These are phyloP conservation scores for Anguilla rostrata DNA, from an alignment of 2,113 vertebrate genomes.

Conservation along the genomic window DNA sequence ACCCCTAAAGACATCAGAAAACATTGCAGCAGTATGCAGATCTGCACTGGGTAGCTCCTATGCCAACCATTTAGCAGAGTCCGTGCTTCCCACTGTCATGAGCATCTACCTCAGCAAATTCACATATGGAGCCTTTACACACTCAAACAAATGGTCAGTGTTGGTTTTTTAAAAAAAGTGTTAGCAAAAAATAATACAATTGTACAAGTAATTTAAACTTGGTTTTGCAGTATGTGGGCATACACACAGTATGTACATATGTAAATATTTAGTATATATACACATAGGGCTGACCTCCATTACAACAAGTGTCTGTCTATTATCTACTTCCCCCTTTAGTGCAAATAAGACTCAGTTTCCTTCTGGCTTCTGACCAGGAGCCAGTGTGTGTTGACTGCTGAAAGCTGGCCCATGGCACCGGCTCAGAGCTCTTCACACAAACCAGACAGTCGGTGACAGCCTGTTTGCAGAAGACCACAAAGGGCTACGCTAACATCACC, in stretches of 20 bases:
- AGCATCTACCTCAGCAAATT: not conserved
- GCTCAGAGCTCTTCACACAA: conserved; percentile 6
- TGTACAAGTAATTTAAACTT: not conserved
- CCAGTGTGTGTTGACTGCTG: not conserved
- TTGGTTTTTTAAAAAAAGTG: not conserved
- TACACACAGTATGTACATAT: not conserved
- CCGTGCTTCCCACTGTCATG: not conserved
- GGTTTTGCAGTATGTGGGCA: conserved; percentile 27
- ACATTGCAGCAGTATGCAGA: conserved; percentile 1
- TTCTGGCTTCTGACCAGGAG: conserved; percentile 21
- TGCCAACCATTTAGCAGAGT: conserved; percentile 35
- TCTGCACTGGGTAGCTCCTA: conserved; percentile 26
- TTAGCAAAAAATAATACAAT: not conserved
- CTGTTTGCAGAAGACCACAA: not conserved
- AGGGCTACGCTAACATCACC: not conserved
- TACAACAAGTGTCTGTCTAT: conserved; percentile 34
- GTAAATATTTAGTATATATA: conserved; percentile 22
- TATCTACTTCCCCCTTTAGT: conserved; percentile 35
- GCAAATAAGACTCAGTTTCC: conserved; percentile 49
- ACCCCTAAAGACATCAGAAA: not conserved
- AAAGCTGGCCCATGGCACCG: conserved; percentile 39
- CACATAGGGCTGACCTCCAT: conserved; percentile 39
- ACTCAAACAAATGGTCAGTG: not conserved
- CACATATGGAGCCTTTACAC: not conserved
- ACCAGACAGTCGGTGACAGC: not conserved